Evolutionary conservation across 2,797 vertebrate genomes (phyloP), one percentile per base, ranked within the genome.

Genomic region (Gorsachius magnificus): DNA sequence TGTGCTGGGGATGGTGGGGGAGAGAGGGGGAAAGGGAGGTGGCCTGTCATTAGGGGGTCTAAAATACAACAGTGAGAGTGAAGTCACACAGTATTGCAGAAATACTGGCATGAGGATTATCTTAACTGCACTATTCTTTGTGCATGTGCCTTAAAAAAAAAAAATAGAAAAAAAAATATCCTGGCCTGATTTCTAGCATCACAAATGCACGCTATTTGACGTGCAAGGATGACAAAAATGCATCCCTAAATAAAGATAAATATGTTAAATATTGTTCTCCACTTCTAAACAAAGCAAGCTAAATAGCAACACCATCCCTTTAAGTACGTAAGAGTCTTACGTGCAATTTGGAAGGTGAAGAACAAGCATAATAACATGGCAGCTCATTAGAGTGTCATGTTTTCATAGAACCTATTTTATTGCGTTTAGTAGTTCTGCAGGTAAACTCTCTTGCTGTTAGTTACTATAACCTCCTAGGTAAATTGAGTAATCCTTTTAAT

Each of bases 401-500:
- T 74, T 43, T 88, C 74, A 77, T 31, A 61, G 50, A 66, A 78
- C 36, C 46, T 86, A 35, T 63, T 68, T 69, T 50, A 93, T 6
- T 87, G 64, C 26, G 17, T 57, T 87, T 60, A 56, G 64, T 68
- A 29, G 56, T 90, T 96, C 83, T 72, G 43, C 86, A 87, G 87
- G 66, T 93, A 63, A 68, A 74, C 58, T 85, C 87, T 96, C 89
- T 69, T 90, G 75, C 80, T 90, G 58, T 97, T 95, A 94, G 85
- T 96, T 97, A 96, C 85, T 76, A 29, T 63, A 72, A 83, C 96
- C 94, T 95, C 8, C 48, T 69, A 96, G 72, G 84, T 95, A 96
- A 97, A 96, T 46, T 84, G 88, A 97, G 87, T 91, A 96, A 97
- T 82, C 45, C 81, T 96, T 96, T 97, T 95, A 75, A 97, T 96